These are phyloP conservation scores for Prionailurus bengalensis DNA, from an alignment of 2,113 vertebrate genomes.

Conservation along the genomic window DNA sequence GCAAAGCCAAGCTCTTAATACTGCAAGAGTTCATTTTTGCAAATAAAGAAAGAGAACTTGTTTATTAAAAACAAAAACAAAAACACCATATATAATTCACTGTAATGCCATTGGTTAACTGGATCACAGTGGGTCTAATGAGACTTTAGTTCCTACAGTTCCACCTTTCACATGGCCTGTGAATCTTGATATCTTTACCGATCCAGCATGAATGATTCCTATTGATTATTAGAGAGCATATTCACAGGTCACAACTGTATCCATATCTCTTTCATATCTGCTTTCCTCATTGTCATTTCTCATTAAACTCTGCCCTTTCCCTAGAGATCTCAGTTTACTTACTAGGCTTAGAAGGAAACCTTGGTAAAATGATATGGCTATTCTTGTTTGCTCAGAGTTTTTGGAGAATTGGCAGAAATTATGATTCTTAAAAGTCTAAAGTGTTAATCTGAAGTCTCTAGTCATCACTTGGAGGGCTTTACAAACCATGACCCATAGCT, in stretches of 20 bases:
- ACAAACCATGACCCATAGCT: background rate
- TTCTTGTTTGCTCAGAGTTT: background rate
- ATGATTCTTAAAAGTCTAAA: background rate
- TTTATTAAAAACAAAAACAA: background rate
- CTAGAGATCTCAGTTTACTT: background rate
- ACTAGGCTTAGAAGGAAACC: background rate
- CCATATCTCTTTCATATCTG: background rate
- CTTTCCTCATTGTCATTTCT: background rate
- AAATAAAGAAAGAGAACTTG: background rate
- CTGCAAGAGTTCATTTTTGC: background rate
- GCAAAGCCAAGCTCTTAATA: background rate
- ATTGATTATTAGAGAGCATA: background rate
- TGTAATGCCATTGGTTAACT: background rate
- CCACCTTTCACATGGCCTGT: background rate
- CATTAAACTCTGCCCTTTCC: background rate
- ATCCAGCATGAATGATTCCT: background rate
- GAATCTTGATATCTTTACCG: background rate
- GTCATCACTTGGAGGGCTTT: background rate
- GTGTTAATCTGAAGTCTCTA: background rate
- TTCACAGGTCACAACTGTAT: background rate
- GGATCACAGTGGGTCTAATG: background rate
- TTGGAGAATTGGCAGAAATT: constrained; percentile 20
- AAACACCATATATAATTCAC: background rate
- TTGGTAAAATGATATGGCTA: background rate
- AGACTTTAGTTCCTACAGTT: background rate